A percentile compares a stretch with the other conserved stretches of the same genome.
phyloP scores from a whole-genome alignment of 2,797 vertebrate species.

The Coccyzus lansbergi region DNA sequence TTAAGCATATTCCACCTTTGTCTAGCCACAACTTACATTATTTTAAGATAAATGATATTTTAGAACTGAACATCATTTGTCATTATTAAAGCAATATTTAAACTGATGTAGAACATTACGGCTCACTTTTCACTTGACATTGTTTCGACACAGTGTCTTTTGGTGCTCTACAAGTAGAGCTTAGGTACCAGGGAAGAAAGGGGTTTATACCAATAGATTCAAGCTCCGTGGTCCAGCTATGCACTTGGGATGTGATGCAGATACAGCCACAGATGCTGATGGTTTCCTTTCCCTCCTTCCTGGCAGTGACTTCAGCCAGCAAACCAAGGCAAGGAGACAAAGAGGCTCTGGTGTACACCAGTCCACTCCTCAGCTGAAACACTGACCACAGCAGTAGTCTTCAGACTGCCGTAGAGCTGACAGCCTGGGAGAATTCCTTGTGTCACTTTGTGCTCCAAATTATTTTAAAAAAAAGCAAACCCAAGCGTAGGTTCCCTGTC shows the following conservation, averaged over 20 bases:
- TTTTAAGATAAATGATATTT: background rate
- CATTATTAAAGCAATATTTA: background rate
- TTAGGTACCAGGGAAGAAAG: background rate
- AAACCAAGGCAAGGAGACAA: background rate
- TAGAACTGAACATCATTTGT: background rate
- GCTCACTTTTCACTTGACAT: background rate
- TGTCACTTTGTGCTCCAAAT: background rate
- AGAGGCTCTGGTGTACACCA: background rate
- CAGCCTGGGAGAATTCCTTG: background rate
- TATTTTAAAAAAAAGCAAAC: background rate
- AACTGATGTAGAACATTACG: background rate
- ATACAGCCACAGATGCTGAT: background rate
- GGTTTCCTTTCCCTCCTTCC: background rate
- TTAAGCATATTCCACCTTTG: background rate
- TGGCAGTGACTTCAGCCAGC: background rate
- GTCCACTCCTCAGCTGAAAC: background rate
- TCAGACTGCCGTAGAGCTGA: rapidly evolving
- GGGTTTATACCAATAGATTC: background rate
- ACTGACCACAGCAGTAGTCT: background rate
- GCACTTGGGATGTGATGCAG: background rate
- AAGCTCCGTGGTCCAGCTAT: background rate
- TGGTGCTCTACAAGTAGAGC: background rate
- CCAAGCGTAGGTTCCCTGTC: background rate
- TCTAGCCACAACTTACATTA: background rate
- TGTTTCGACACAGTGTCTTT: background rate